A percentile compares a stretch with the other conserved stretches of the same genome.
Evolutionary conservation across 2,113 vertebrate species (phyloP).

Genomic region (Psilopsiagon aurifrons): DNA sequence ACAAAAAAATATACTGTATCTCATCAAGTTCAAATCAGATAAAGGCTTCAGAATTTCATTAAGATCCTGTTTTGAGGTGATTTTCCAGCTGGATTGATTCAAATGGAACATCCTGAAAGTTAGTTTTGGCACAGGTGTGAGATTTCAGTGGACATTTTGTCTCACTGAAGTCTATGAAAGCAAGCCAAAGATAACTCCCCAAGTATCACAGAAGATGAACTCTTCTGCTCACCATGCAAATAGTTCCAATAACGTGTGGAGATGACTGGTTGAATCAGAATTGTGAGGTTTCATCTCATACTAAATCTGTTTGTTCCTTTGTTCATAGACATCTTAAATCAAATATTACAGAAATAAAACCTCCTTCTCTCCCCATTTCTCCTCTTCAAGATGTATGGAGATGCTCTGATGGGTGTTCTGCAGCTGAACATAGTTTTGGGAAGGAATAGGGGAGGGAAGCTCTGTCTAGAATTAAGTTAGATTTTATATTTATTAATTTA

Average conservation of each 20-base stretch:
- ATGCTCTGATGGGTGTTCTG: background rate
- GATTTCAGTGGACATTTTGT: background rate
- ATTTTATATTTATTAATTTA: background rate
- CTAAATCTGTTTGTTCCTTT: background rate
- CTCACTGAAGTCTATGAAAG: background rate
- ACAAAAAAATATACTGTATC: background rate
- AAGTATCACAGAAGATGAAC: background rate
- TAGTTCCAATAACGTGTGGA: background rate
- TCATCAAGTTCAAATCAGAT: background rate
- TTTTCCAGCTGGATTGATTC: background rate
- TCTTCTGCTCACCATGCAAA: background rate
- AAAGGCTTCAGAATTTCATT: background rate
- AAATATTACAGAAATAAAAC: background rate
- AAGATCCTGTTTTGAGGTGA: background rate
- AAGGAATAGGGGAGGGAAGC: background rate
- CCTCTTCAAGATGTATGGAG: background rate
- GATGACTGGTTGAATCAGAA: background rate
- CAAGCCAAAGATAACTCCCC: slow-evolving; percentile 10
- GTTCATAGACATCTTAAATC: background rate
- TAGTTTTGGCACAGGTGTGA: slow-evolving; percentile 15
- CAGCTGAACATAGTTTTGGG: background rate
- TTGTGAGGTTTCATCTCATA: background rate
- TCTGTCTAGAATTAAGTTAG: background rate
- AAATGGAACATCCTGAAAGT: background rate
- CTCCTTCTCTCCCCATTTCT: background rate